A percentile compares a stretch with the other conserved stretches of the same genome.
Evolutionary conservation across 2,113 vertebrate species (phyloP).

Genomic region (Phainopepla nitens): DNA sequence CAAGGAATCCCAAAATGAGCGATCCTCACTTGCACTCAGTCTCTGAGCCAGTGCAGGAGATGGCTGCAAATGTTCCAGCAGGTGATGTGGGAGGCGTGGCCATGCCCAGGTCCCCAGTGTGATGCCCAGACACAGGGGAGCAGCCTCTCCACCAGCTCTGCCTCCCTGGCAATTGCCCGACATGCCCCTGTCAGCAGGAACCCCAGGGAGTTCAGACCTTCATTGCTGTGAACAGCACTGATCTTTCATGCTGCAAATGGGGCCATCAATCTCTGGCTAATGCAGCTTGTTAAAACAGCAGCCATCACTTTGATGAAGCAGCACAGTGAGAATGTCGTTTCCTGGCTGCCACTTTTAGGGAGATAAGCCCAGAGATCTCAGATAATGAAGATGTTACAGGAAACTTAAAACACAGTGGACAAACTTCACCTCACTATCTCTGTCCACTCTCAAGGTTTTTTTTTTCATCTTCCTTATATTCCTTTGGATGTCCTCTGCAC

Average conservation of each 20-base stretch:
- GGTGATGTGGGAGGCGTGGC: neutral
- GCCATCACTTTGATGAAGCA: neutral
- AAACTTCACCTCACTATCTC: neutral
- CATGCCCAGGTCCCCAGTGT: neutral
- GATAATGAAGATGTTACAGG: neutral
- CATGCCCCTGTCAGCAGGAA: neutral
- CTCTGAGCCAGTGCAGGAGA: neutral
- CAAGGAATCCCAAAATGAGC: neutral
- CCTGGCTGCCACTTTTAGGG: neutral
- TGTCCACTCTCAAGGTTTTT: neutral
- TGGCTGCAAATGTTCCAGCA: neutral
- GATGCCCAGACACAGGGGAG: rapidly evolving
- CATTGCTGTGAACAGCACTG: neutral
- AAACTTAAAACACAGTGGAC: neutral
- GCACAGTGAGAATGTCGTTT: neutral
- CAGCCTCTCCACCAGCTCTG: neutral
- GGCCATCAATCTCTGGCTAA: neutral
- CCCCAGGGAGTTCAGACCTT: neutral
- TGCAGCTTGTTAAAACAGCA: neutral
- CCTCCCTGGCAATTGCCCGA: neutral
- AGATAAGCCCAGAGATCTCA: neutral
- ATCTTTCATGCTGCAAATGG: neutral
- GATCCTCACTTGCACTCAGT: neutral
- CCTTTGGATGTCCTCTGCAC: neutral
- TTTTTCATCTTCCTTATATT: neutral